These are phyloP conservation scores for Scatophagus argus DNA, from an alignment of 2,113 vertebrate genomes.

Conservation along the genomic window DNA sequence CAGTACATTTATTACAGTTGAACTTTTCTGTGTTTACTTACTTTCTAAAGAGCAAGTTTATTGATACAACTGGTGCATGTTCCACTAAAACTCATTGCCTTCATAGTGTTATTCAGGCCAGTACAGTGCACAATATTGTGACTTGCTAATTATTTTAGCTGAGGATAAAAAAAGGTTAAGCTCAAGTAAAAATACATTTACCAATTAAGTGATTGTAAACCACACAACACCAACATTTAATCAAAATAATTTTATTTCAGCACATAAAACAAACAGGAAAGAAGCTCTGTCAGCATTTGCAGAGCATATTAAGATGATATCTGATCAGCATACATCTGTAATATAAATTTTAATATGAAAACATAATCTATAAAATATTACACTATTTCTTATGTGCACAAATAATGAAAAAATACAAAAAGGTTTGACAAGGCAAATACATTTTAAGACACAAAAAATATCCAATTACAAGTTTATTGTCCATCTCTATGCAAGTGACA, in stretches of 20 bases:
- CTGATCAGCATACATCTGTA: not conserved
- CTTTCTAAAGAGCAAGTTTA: no score
- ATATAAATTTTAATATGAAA: constrained; percentile 3
- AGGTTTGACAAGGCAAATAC: not conserved
- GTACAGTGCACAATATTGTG: no score
- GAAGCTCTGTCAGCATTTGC: not conserved
- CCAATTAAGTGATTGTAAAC: not conserved
- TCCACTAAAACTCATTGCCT: no score
- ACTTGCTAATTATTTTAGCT: no score
- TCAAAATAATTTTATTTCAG: not conserved
- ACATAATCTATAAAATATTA: not conserved
- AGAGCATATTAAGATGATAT: not conserved
- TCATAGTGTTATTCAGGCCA: no score
- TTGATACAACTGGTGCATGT: no score
- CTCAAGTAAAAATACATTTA: not conserved
- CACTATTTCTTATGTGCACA: not conserved
- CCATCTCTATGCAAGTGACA: not conserved
- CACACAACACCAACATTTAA: not conserved
- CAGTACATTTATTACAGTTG: no score
- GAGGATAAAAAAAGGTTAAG: not conserved
- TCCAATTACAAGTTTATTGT: not conserved
- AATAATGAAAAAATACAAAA: not conserved
- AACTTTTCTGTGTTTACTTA: no score
- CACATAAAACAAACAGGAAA: not conserved
- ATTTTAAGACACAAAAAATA: not conserved